Evolutionary conservation across 1,140 invertebrate species (phyloP).

Genomic region (Aphelinus atriplicis): DNA sequence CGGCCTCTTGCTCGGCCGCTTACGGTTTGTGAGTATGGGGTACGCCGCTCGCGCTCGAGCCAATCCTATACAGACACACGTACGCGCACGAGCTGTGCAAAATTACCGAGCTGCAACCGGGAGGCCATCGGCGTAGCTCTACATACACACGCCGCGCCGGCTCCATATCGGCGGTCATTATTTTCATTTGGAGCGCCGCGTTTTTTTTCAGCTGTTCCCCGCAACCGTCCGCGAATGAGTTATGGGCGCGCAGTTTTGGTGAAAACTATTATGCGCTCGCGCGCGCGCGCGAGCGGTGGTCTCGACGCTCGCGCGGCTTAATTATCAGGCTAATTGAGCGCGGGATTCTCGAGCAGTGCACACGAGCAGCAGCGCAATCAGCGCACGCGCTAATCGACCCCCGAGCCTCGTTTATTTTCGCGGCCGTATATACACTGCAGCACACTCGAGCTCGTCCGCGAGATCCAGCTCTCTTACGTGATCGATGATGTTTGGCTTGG

Average conservation of each 20-base stretch:
- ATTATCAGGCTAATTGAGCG: slow-evolving; percentile 25
- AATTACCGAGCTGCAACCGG: neutral
- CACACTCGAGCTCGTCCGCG: neutral
- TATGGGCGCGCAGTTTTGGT: slow-evolving; percentile 22
- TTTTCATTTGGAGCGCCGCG: slow-evolving; percentile 32
- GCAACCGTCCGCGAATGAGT: slow-evolving; percentile 6
- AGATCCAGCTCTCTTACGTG: neutral
- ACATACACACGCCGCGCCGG: neutral
- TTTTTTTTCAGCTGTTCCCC: neutral
- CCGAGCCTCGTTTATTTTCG: slow-evolving; percentile 19
- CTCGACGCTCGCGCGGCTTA: slow-evolving; percentile 13
- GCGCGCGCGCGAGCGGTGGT: neutral
- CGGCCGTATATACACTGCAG: neutral
- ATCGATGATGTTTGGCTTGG: slow-evolving; percentile 16
- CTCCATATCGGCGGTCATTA: slow-evolving; percentile 25
- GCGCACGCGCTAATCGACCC: slow-evolving; percentile 9
- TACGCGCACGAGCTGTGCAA: neutral
- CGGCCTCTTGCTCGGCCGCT: slow-evolving; percentile 45
- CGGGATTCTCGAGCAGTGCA: neutral
- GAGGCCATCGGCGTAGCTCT: neutral
- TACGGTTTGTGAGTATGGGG: slow-evolving; percentile 31
- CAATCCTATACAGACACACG: slow-evolving; percentile 2
- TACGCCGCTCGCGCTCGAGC: neutral
- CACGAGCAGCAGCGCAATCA: slow-evolving; percentile 6
- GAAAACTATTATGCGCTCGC: slow-evolving; percentile 27